A percentile compares a stretch with the other conserved stretches of the same genome.
Conservation (phyloP, 2,797 vertebrate genomes). For the Alcedo atthis region DNA sequence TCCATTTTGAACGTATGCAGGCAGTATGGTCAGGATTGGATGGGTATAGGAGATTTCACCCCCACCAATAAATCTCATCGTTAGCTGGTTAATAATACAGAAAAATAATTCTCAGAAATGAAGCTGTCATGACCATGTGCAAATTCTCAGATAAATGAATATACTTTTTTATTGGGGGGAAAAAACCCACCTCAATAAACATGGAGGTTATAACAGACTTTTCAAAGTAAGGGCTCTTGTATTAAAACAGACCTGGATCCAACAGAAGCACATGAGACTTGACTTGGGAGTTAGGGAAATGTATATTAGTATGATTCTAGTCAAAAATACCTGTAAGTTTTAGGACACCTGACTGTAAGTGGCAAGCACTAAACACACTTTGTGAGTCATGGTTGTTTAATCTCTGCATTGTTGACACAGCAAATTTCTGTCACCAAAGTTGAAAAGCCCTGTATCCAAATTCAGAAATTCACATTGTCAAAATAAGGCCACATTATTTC, state of each 20-base stretch:
- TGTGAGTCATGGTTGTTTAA: not conserved
- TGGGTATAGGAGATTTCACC: not conserved
- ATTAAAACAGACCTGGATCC: not conserved
- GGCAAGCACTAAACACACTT: not conserved
- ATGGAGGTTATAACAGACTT: not conserved
- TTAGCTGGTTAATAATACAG: not conserved
- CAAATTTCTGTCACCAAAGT: not conserved
- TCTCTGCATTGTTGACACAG: not conserved
- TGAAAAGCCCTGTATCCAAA: not conserved
- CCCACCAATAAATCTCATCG: not conserved
- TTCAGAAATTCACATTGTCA: constrained; percentile 30
- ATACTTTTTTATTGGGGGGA: not conserved
- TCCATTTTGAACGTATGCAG: not conserved
- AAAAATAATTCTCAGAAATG: not conserved
- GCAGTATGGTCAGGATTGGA: not conserved
- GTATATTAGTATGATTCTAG: not conserved
- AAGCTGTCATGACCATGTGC: not conserved
- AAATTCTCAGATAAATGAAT: not conserved
- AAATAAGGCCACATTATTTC: constrained; percentile 65
- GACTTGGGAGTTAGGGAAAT: not conserved
- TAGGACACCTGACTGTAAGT: not conserved
- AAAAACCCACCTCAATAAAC: not conserved
- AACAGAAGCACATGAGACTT: not conserved
- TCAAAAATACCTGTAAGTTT: not conserved
- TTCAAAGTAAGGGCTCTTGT: not conserved